Evolutionary conservation across 2,797 vertebrate species (phyloP), one percentile per base, ranked within the genome.

Genomic region (Neomorphus geoffroyi): DNA sequence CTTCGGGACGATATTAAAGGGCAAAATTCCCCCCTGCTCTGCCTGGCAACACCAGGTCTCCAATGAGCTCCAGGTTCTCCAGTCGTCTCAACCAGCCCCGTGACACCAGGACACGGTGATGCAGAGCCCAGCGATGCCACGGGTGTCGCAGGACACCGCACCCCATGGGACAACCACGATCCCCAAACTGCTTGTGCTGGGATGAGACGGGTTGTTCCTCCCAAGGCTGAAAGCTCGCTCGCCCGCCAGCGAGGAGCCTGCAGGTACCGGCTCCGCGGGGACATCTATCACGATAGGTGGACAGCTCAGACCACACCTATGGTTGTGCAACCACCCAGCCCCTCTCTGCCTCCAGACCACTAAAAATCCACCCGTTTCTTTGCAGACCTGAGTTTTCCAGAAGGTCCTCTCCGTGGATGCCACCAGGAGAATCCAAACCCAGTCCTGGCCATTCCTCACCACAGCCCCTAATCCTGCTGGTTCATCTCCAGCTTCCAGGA

Each of bases 101-200:
- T 1, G 0, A 28, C 37, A 73, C 22, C 14, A 8, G 37, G 43
- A 41, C 9, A 8, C 7, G 57, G 61, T 4, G 61, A 17, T 6
- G 4, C 15, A 3, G 27, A 82, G 43, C 27, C 56, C 37, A 3
- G 48, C 7, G 71, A 24, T 3, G 39, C 60, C 2, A 11, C 9
- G 6, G 54, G 62, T 43, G 22, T 37, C 11, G 3, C 54, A 14
- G 82, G 61, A 41, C 51, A 15, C 48, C 6, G 5, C 35, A 3
- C 35, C 70, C 18, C 5, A 3, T n/a, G 54, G 35, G 21, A 28
- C 41, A 17, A 13, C 37, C n/a, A 2, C 13, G 2, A 16, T 21
- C 28, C 50, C 32, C 41, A 48, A 48, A 11, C 27, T 7, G 0
- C 56, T 9, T 10, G 14, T 8, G 10, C 7, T 30, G 0, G 0